Conservation (phyloP, 2,888 invertebrate species). For the Sarcophaga variegata region DNA sequence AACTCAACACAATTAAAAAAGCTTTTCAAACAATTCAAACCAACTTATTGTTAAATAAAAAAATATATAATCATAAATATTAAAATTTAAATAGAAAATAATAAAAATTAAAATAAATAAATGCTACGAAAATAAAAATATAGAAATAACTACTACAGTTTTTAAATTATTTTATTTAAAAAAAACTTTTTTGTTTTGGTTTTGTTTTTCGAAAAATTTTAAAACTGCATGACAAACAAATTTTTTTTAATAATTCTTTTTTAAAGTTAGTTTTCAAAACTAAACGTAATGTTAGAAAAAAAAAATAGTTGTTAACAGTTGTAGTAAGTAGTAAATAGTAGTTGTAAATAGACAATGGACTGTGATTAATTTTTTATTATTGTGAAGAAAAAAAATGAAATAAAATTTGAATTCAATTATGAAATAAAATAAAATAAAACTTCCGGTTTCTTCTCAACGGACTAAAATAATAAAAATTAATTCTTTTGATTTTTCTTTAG, state of each 20-base stretch:
- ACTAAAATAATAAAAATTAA: slow-evolving; percentile 57
- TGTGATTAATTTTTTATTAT: slow-evolving; percentile 55
- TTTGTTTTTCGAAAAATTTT: slow-evolving; percentile 28
- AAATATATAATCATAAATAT: slow-evolving; percentile 1
- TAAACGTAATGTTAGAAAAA: slow-evolving; percentile 39
- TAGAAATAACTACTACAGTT: slow-evolving; percentile 60
- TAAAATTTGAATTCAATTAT: slow-evolving; percentile 50
- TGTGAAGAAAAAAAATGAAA: slow-evolving; percentile 28
- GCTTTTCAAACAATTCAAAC: slow-evolving; percentile 50
- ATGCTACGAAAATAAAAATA: slow-evolving; percentile 39
- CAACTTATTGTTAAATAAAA: slow-evolving; percentile 35
- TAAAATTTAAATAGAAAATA: slow-evolving; percentile 4
- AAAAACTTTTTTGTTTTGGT: slow-evolving; percentile 13
- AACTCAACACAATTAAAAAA: slow-evolving; percentile 4
- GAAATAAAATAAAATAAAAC: slow-evolving; percentile 62
- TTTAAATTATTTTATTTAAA: slow-evolving; percentile 12
- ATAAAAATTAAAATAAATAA: slow-evolving; percentile 21
- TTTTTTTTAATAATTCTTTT: slow-evolving; percentile 44
- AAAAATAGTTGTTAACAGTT: slow-evolving; percentile 48
- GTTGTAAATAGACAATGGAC: slow-evolving; percentile 66
- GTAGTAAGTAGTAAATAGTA: slow-evolving; percentile 59
- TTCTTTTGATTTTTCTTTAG: slow-evolving; percentile 38
- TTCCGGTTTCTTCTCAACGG: slow-evolving; percentile 41
- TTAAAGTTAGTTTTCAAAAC: slow-evolving; percentile 36
- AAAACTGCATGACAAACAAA: slow-evolving; percentile 63